Base-by-base conservation (phyloP, 1,140 invertebrate species). In the Leptopilina clavipes region DNA sequence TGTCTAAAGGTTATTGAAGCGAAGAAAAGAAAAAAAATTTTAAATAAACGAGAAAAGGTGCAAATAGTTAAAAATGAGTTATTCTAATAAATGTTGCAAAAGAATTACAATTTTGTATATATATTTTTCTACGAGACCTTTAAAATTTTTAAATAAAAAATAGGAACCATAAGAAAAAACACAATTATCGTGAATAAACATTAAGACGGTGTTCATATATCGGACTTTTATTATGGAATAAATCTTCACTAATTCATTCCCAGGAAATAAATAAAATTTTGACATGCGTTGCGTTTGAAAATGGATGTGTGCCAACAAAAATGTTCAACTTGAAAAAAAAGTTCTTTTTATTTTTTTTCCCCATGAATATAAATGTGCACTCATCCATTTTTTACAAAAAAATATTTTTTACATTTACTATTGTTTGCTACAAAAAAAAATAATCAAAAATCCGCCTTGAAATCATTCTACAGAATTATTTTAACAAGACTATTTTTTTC, bases 201-300 rank as follows among this genome's bases (percentile, higher is more conserved):
- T 31, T 44, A 74, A 59, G 56, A 71, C 54, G 19, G 59, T 10
- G 74, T 85, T 82, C 86, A 85, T 1, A 2, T 85, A 86, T 85
- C 84, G 82, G 83, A 86, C 81, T 86, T 88, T 88, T 86, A 87
- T 88, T 88, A 79, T 83, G 82, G 82, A 86, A 83, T 76, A 78
- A 82, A 83, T 78, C 65, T 72, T 77, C 74, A 71, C 54, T 76
- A 81, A 80, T 76, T 85, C 74, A 79, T 84, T 82, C 65, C 74
- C 77, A 75, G 78, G 74, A 77, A 73, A 80, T 79, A 82, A 83
- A 79, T 80, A 78, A 79, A 80, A 81, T 82, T 79, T 82, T 71
- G 59, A 83, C 82, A 82, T 82, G 79, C 82, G 73, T 74, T 81
- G 44, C 52, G 48, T 75, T 56, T 43, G 74, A 82, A 40, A 82